Percentiles rank a stretch among this genome's conserved stretches.
Conservation (phyloP, 2,113 vertebrate genomes). For the Upupa epops region DNA sequence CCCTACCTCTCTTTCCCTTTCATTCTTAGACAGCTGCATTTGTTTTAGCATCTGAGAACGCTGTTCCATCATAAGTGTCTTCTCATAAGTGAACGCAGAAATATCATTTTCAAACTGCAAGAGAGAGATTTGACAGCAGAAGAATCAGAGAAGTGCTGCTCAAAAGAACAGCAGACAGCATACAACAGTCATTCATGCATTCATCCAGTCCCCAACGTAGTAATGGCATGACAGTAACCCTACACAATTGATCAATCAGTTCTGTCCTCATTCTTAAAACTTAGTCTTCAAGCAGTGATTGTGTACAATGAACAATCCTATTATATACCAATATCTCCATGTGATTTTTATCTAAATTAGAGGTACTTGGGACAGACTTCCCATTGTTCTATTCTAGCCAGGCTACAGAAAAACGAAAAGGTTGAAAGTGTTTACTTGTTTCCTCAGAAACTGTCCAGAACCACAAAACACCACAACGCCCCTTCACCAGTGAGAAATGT, state of each 20-base stretch:
- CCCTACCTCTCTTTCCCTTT: conserved; percentile 90
- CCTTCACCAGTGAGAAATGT: not conserved
- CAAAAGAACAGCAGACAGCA: not conserved
- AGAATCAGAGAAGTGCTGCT: not conserved
- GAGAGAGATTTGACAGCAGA: not conserved
- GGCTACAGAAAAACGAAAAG: not conserved
- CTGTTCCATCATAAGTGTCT: conserved; percentile 96
- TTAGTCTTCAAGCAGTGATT: not conserved
- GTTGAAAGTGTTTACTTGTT: not conserved
- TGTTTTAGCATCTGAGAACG: conserved; percentile 96
- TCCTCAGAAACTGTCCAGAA: not conserved
- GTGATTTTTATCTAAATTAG: not conserved
- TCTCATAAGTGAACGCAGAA: conserved; percentile 97
- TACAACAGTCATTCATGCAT: not conserved
- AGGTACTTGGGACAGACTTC: not conserved
- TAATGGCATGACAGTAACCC: not conserved
- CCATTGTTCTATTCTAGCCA: not conserved
- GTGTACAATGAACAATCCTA: not conserved
- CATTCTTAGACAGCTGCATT: conserved; percentile 94
- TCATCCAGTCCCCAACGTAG: not conserved
- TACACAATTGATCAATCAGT: not conserved
- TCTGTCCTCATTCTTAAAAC: not conserved
- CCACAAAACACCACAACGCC: not conserved
- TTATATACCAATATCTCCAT: not conserved
- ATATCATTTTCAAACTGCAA: conserved; percentile 93